A percentile compares a stretch with the other conserved stretches of the same genome.
Evolutionary conservation across 1,140 invertebrate species (phyloP).

Genomic region (Spodoptera litura): DNA sequence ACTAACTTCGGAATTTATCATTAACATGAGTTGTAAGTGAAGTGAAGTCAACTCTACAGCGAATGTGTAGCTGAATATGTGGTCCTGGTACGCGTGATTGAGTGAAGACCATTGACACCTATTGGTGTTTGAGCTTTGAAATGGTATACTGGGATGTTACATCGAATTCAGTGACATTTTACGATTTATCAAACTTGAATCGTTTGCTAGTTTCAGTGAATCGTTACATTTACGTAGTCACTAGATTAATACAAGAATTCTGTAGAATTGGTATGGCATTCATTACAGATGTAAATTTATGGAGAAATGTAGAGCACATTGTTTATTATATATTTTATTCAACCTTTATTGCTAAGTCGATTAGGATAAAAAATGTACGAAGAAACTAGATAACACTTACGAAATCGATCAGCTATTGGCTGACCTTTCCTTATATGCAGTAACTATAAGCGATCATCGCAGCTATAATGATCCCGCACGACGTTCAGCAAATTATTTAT

Average conservation of each 20-base stretch:
- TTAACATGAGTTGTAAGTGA: slow-evolving; percentile 16
- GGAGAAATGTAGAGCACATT: too few species aligned
- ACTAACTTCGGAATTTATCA: slow-evolving; percentile 29
- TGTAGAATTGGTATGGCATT: too few species aligned
- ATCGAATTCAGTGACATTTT: too few species aligned
- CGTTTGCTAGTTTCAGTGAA: too few species aligned
- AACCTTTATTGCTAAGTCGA: too few species aligned
- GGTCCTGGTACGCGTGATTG: background rate
- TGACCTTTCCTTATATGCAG: background rate
- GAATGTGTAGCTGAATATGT: background rate
- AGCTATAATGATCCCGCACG: background rate
- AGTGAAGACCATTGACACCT: background rate
- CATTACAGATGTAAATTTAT: too few species aligned
- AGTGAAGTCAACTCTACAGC: background rate
- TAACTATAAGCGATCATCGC: background rate
- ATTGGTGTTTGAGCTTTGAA: too few species aligned
- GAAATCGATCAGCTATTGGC: background rate
- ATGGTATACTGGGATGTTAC: too few species aligned
- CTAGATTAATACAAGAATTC: too few species aligned
- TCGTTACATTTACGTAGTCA: too few species aligned
- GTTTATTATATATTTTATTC: too few species aligned
- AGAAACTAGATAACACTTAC: background rate
- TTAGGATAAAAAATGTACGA: background rate
- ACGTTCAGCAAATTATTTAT: slow-evolving; percentile 7
- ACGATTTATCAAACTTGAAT: too few species aligned